Conservation (phyloP, 2,797 vertebrate genomes). For the Rhinichthys osculus region DNA sequence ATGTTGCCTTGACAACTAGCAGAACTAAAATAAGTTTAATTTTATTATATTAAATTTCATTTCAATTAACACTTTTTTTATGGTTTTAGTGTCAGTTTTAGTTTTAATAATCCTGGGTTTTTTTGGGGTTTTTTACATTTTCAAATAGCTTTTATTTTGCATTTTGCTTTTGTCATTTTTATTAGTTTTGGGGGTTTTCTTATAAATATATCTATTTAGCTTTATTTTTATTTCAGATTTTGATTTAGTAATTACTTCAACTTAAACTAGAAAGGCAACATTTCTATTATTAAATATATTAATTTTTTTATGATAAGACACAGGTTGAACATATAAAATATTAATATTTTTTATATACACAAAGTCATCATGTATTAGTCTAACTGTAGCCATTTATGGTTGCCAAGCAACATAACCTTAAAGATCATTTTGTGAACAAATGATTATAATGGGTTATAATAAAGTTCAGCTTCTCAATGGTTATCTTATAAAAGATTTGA, state of each 20-base stretch:
- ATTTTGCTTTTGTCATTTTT: background rate
- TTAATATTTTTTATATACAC: background rate
- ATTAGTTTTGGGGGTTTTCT: background rate
- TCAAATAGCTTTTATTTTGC: background rate
- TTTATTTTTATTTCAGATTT: background rate
- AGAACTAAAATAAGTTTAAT: background rate
- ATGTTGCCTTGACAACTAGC: background rate
- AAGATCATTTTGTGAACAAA: background rate
- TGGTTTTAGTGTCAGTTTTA: background rate
- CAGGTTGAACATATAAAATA: background rate
- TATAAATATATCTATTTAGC: background rate
- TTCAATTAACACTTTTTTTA: background rate
- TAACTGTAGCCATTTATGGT: background rate
- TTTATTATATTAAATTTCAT: background rate
- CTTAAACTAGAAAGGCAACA: background rate
- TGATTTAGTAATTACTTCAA: background rate
- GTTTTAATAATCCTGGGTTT: background rate
- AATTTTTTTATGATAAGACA: background rate
- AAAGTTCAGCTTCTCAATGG: background rate
- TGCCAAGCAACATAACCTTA: background rate
- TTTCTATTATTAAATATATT: background rate
- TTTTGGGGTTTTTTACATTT: too few species aligned
- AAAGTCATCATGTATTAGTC: background rate
- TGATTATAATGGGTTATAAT: background rate
- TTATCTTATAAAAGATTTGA: background rate